Conservation (phyloP, 1,140 invertebrate genomes). For the Lepidurus arcticus region DNA sequence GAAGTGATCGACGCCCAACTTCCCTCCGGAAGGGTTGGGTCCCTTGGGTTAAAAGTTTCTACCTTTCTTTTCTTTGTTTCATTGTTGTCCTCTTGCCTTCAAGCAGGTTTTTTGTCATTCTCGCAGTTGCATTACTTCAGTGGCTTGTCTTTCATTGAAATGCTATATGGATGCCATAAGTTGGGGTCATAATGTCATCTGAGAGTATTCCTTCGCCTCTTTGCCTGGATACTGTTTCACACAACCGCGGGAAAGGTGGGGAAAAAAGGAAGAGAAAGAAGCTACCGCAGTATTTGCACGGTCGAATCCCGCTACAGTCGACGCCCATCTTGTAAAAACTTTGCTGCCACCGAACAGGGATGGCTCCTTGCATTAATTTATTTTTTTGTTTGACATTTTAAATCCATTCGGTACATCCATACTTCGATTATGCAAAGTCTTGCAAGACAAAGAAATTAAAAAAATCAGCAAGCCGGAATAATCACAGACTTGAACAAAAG, state of each 20-base stretch:
- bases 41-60: constrained; percentile 10
- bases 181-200: background rate
- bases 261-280: constrained; percentile 23
- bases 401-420: background rate
- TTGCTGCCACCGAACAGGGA: background rate
- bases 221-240: background rate
- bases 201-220: background rate
- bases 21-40: constrained; percentile 12
- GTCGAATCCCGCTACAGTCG: constrained; percentile 6
- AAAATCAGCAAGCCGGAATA: background rate
- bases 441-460: background rate
- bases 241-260: background rate
- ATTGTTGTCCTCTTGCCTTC: background rate
- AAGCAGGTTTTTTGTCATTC: background rate
- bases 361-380: background rate
- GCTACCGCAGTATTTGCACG: background rate
- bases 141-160: background rate
- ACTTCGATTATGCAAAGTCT: background rate
- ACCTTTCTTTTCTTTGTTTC: background rate
- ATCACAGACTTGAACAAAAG: background rate
- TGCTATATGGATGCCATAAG: background rate
- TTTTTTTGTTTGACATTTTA: background rate
- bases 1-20: background rate
- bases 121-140: background rate
- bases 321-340: background rate